Percentiles rank a stretch among this genome's conserved stretches.
These are phyloP conservation scores for Asteroscopus sphinx DNA, from an alignment of 2,888 invertebrate species.

Conservation along the genomic window DNA sequence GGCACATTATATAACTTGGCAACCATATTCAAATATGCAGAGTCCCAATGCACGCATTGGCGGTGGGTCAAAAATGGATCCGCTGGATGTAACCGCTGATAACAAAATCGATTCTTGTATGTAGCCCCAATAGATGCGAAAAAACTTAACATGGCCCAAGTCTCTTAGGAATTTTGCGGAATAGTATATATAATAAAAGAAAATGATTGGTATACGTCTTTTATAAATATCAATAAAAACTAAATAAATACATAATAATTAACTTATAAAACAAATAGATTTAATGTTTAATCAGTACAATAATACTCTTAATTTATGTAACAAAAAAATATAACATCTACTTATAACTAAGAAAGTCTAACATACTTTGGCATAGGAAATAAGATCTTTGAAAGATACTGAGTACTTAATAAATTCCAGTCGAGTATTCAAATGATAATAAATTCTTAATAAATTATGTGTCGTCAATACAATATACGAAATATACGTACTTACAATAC, in stretches of 20 bases:
- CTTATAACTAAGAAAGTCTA: slow-evolving; percentile 35
- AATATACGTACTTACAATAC: too few species aligned
- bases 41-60: slow-evolving; percentile 17
- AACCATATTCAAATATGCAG: slow-evolving; percentile 1
- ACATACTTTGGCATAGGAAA: slow-evolving; percentile 56
- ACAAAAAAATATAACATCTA: slow-evolving; percentile 38
- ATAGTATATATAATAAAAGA: slow-evolving; percentile 43
- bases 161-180: slow-evolving; percentile 1
- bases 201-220: slow-evolving; percentile 51
- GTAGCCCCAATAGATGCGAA: slow-evolving; percentile 1
- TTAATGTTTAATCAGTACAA: slow-evolving; percentile 36
- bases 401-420: slow-evolving; percentile 46
- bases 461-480: slow-evolving; percentile 52
- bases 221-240: slow-evolving; percentile 54
- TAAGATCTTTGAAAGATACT: slow-evolving; percentile 45
- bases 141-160: background rate
- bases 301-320: slow-evolving; percentile 24
- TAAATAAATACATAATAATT: slow-evolving; percentile 43
- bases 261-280: slow-evolving; percentile 47
- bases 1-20: slow-evolving; percentile 6
- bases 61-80: slow-evolving; percentile 12
- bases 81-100: slow-evolving; percentile 19
- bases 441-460: slow-evolving; percentile 37
- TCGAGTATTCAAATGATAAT: slow-evolving; percentile 48
- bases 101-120: slow-evolving; percentile 26